Percentiles rank a stretch among this genome's conserved stretches.
Conservation (phyloP, 1,140 invertebrate genomes). For the Caenorhabditis latens region DNA sequence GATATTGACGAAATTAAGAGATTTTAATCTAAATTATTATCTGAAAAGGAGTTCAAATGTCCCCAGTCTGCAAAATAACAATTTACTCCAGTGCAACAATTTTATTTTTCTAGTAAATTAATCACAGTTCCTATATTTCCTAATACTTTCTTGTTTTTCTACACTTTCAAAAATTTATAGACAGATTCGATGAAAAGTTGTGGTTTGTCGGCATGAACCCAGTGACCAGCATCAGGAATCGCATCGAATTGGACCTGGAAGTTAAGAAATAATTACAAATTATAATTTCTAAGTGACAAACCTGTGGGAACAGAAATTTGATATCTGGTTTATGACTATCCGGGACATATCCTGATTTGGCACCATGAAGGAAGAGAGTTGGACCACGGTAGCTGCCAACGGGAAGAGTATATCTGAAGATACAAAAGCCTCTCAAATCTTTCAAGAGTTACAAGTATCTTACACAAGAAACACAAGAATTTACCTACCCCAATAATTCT, state of each 20-base stretch:
- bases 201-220: conserved; percentile 92
- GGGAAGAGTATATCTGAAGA: conserved; percentile 86
- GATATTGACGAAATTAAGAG: too few relatives aligned
- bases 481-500: conserved; percentile 79
- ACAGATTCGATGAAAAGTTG: conserved; percentile 83
- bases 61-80: too few relatives aligned
- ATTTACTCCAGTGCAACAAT: background rate
- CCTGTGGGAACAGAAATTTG: conserved; percentile 84
- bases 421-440: conserved; percentile 63
- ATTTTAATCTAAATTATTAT: too few relatives aligned
- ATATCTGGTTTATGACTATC: conserved; percentile 83
- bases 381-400: conserved; percentile 83
- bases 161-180: conserved; percentile 74
- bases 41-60: too few relatives aligned
- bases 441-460: too few relatives aligned
- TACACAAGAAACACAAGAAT: too few relatives aligned
- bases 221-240: conserved; percentile 88
- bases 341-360: conserved; percentile 74
- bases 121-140: too few relatives aligned
- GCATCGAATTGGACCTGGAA: conserved; percentile 80
- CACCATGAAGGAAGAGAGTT: conserved; percentile 67
- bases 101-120: too few relatives aligned
- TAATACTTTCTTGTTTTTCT: background rate
- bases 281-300: background rate
- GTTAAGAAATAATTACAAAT: background rate